These are phyloP conservation scores for Struthidea cinerea DNA, from an alignment of 2,113 vertebrate species.

Conservation along the genomic window DNA sequence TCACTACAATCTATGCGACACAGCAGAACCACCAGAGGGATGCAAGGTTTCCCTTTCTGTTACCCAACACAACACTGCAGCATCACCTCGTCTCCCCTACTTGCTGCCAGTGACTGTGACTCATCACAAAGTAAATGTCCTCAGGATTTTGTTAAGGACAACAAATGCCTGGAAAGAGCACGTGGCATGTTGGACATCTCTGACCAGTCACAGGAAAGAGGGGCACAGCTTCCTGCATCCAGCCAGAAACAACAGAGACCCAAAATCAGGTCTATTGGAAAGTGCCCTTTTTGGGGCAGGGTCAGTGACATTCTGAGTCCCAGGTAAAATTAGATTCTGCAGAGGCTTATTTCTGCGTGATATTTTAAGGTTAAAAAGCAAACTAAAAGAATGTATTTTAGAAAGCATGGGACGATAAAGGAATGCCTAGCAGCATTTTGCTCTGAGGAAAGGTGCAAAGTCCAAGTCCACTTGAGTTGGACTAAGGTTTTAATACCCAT, in stretches of 20 bases:
- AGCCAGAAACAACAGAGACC: background rate
- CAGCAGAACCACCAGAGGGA: background rate
- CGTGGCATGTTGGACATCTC: background rate
- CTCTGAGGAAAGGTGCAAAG: background rate
- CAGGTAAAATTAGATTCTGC: too few species aligned
- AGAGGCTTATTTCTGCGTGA: background rate
- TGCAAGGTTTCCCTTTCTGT: background rate
- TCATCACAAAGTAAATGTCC: background rate
- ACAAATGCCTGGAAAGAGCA: background rate
- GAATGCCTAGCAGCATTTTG: background rate
- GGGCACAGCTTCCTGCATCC: background rate
- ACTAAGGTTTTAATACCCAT: background rate
- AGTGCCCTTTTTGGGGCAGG: background rate
- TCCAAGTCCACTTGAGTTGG: background rate
- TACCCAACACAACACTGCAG: fast-evolving
- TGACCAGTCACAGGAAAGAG: background rate
- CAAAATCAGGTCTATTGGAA: background rate
- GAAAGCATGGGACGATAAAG: background rate
- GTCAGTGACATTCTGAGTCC: too few species aligned
- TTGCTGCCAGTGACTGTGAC: background rate
- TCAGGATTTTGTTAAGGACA: background rate
- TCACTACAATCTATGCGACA: background rate
- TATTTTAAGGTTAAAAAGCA: background rate
- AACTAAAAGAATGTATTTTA: background rate
- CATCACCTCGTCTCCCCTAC: fast-evolving